Percentiles rank a stretch among this genome's conserved stretches.
These are phyloP conservation scores for Liparis tanakae DNA, from an alignment of 2,797 vertebrate species.

Conservation along the genomic window DNA sequence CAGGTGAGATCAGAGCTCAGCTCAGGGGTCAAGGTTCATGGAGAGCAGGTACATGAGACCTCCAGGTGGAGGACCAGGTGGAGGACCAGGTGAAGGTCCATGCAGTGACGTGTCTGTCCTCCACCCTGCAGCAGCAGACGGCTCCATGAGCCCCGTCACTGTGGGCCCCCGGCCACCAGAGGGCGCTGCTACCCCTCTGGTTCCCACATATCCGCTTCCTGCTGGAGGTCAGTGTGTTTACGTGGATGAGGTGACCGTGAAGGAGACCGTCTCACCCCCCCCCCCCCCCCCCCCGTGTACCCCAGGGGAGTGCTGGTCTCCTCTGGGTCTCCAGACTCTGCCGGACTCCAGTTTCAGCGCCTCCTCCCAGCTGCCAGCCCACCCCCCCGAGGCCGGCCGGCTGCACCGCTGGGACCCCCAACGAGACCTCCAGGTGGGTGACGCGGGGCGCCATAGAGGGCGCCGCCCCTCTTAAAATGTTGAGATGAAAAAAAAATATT, in stretches of 20 bases:
- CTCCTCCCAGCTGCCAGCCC: conserved; percentile 76
- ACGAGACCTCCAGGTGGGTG: conserved; percentile 75
- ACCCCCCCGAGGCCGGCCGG: conserved; percentile 76
- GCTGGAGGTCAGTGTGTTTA: conserved; percentile 78
- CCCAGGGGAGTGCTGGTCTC: conserved; percentile 89
- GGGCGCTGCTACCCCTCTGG: conserved; percentile 44
- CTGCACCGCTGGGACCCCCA: conserved; percentile 62
- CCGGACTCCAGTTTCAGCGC: conserved; percentile 80
- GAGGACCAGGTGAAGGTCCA: too few species aligned
- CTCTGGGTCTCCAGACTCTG: conserved; percentile 82
- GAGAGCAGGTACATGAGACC: neutral
- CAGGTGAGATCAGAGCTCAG: conserved; percentile 40
- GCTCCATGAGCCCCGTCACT: conserved; percentile 50
- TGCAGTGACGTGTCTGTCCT: too few species aligned
- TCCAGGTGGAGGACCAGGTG: too few species aligned
- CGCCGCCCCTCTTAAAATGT: too few species aligned
- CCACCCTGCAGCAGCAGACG: conserved; percentile 55
- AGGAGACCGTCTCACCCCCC: too few species aligned
- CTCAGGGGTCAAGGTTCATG: too few species aligned
- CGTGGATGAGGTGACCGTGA: too few species aligned
- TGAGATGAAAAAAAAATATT: too few species aligned
- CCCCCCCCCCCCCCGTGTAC: too few species aligned
- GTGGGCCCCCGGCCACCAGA: conserved; percentile 64
- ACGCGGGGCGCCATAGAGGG: too few species aligned
- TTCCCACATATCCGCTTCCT: conserved; percentile 83